Percentiles rank a stretch among this genome's conserved stretches.
Conservation (phyloP, 2,797 vertebrate genomes). For the Tokudaia tokunoshimensis region DNA sequence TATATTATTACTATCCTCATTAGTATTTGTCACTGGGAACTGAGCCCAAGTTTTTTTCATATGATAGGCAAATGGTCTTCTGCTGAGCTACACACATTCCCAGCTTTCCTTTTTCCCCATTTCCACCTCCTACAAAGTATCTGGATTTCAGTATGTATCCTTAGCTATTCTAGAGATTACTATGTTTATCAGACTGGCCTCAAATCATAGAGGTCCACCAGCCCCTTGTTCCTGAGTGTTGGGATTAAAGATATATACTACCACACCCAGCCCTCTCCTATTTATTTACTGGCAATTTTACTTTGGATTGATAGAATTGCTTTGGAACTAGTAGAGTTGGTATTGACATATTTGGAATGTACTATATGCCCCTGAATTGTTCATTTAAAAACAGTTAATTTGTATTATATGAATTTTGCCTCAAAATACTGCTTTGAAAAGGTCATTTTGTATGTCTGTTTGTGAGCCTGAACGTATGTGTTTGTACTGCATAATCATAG, state of each 20-base stretch:
- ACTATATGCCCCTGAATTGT: not conserved
- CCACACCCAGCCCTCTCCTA: not conserved
- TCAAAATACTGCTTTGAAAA: not conserved
- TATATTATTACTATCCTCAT: not conserved
- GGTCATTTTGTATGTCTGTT: not conserved
- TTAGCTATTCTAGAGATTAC: not conserved
- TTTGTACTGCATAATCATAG: not conserved
- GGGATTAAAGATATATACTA: not conserved
- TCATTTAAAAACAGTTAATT: slow-evolving; percentile 38
- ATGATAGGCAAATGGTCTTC: not conserved
- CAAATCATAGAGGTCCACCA: too few relatives aligned
- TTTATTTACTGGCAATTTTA: not conserved
- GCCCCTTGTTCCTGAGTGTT: not conserved
- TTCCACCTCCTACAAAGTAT: not conserved
- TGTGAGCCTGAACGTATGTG: not conserved
- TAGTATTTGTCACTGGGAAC: not conserved
- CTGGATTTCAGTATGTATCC: not conserved
- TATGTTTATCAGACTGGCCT: not conserved
- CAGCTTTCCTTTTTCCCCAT: not conserved
- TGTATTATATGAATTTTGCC: slow-evolving; percentile 8
- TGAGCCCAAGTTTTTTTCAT: not conserved
- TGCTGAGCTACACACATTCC: not conserved
- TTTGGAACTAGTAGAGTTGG: not conserved
- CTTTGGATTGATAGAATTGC: not conserved
- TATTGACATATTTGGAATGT: not conserved